Evolutionary conservation across 2,113 vertebrate species (phyloP), one percentile per base, ranked within the genome.

Genomic region (Myotis davidii): DNA sequence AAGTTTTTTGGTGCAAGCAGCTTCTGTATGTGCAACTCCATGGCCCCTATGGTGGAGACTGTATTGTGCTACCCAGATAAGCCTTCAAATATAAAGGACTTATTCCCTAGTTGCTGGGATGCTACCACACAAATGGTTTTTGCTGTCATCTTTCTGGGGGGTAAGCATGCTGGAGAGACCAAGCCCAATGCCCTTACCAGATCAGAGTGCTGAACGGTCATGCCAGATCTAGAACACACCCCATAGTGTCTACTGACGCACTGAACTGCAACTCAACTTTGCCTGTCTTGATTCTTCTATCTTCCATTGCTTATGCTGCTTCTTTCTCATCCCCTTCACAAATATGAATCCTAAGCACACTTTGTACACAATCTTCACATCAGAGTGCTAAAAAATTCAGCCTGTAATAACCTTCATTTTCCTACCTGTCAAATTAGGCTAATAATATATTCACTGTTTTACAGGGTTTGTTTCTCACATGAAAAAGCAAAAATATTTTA

Each of bases 401-500:
- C 32, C 48, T 85, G 27, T 27, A 17, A 67, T 50, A 17, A 2
- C 3, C 16, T 88, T 37, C 34, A n/a, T 69, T 78, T 69, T 8
- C 27, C 18, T 56, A 45, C 27, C 67, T 90, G 48, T 56, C 27
- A 67, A 70, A 84, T 23, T 37, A 42, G 14, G 32, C 34, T 85
- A 54, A 85, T 65, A 65, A 64, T 72, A 69, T 45, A 83, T 37
- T 45, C 37, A 45, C 69, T 94, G 52, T 70, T 94, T 88, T 23
- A 74, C 25, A 76, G 50, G 12, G 2, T 59, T 42, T 74, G 7
- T 65, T 88, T 73, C n/a, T 86, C 32, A 37, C 65, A 81, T 20
- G 25, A 88, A 54, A 91, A 81, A 77, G 4, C 42, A n/a, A 86
- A 95, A 93, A 91, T 89, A 91, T 84, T 82, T 48, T 54, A 37